phyloP scores from a whole-genome alignment of 2,113 vertebrate species.

The Heterochromis multidens region DNA sequence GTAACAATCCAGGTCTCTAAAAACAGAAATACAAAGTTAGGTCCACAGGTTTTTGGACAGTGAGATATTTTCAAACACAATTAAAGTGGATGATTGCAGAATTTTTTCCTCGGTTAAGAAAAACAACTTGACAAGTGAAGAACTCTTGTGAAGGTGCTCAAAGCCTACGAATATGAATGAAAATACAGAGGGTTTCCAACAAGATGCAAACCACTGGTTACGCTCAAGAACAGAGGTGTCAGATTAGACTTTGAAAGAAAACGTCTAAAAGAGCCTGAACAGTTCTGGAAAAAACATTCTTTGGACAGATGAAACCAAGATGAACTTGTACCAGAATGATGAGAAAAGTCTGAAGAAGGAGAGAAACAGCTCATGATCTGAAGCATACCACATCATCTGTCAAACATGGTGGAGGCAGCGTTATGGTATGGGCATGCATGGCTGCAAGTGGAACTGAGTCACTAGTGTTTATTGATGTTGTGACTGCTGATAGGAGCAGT shows the following conservation, averaged over 20 bases:
- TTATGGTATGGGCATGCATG: neutral
- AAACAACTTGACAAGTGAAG: too few relatives aligned
- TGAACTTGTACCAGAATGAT: neutral
- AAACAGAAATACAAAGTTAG: neutral
- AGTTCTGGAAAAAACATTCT: too few relatives aligned
- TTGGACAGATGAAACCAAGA: too few relatives aligned
- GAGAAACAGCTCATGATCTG: neutral
- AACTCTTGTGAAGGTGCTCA: neutral
- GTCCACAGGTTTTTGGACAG: neutral
- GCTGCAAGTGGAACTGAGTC: neutral
- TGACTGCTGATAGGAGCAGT: neutral
- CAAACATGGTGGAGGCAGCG: neutral
- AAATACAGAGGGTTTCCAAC: neutral
- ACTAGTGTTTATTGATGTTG: neutral
- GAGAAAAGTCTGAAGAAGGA: neutral
- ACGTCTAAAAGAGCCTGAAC: too few relatives aligned
- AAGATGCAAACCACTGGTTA: too few relatives aligned
- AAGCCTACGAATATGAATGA: neutral
- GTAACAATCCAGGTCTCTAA: neutral
- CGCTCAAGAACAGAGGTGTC: too few relatives aligned
- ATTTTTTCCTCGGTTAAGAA: neutral
- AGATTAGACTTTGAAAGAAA: too few relatives aligned
- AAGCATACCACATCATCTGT: neutral
- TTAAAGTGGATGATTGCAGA: neutral
- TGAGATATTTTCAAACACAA: neutral